Base-by-base conservation (phyloP, 1,140 invertebrate genomes). In the Thaumatotibia leucotreta region DNA sequence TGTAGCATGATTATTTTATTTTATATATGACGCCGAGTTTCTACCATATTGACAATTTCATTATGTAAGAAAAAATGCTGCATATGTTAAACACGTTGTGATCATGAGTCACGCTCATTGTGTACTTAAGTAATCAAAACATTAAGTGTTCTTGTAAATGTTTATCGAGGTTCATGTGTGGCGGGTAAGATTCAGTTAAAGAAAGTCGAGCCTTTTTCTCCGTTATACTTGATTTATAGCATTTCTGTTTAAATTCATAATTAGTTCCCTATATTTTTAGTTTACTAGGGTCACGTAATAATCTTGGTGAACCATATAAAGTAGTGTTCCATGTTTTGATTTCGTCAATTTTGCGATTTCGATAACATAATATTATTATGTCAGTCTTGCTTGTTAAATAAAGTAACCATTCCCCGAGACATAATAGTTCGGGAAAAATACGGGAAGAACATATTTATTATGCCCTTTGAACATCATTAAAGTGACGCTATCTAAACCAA, bases 11-110 rank as follows among this genome's bases (percentile, higher is more conserved):
- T 45, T 8, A 9, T 39, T 39, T 39, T 5, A 14, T n/a, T 45
- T 20, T 45, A 14, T 39, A 45, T 45, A 45, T 45, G 4, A 20
- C 20, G 17, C 14, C 39, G 14, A 35, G 33, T 45, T 20, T 45
- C 39, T 9, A 45, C 14, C 39, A 45, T 20, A 45, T 45, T 45
- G 39, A 45, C 39, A 45, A 45, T 20, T 45, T 58, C 24, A 58
- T 58, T 58, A 58, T 27, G 52, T 58, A 58, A 58, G 52, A 58
- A 58, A 52, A 58, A 58, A 58, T 58, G 52, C 52, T 58, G 52
- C 52, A 58, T 58, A 58, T 58, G 52, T 58, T 58, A 58, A 58
- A 58, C 52, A 58, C 52, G 24, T 58, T 58, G 52, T 58, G 52
- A 58, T 58, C 27, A 27, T 58, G 52, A 58, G 23, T 58, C 52